These are phyloP conservation scores for Potamarius usumacintae DNA, from an alignment of 2,113 vertebrate species.

Conservation along the genomic window DNA sequence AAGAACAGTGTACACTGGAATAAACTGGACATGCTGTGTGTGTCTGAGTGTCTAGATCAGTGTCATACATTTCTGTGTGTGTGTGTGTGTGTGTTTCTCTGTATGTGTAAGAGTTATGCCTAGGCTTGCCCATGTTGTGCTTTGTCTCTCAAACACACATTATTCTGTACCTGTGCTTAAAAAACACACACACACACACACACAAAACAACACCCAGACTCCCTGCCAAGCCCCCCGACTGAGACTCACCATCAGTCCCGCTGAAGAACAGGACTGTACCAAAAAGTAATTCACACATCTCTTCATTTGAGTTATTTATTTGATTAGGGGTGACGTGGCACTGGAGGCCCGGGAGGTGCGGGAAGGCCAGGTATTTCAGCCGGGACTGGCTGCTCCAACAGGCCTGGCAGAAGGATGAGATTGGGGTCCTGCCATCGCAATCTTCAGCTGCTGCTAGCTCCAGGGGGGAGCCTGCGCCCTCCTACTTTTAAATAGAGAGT, in stretches of 20 bases:
- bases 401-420: slow-evolving; percentile 80
- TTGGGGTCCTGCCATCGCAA: slow-evolving; percentile 75
- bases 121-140: slow-evolving; percentile 48
- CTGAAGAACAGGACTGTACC: slow-evolving; percentile 52
- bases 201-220: slow-evolving; percentile 56
- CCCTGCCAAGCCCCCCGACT: slow-evolving; percentile 79
- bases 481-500: slow-evolving; percentile 58
- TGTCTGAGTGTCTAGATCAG: background rate
- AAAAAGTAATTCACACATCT: slow-evolving; percentile 89
- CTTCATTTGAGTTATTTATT: slow-evolving; percentile 74
- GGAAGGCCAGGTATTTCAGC: slow-evolving; percentile 53
- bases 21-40: background rate
- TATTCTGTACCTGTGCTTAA: slow-evolving; percentile 46
- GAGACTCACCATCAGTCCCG: slow-evolving; percentile 75
- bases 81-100: slow-evolving; percentile 11
- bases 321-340: slow-evolving; percentile 79
- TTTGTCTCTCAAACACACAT: slow-evolving; percentile 33
- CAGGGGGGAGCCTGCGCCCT: slow-evolving; percentile 50
- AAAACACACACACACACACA: background rate
- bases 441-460: slow-evolving; percentile 60
- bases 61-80: slow-evolving; percentile 11
- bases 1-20: background rate
- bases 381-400: slow-evolving; percentile 60
- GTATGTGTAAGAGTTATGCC: slow-evolving; percentile 42
- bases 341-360: slow-evolving; percentile 59